Base-by-base conservation (phyloP, 2,888 invertebrate species). In the Diadegma fenestrale region DNA sequence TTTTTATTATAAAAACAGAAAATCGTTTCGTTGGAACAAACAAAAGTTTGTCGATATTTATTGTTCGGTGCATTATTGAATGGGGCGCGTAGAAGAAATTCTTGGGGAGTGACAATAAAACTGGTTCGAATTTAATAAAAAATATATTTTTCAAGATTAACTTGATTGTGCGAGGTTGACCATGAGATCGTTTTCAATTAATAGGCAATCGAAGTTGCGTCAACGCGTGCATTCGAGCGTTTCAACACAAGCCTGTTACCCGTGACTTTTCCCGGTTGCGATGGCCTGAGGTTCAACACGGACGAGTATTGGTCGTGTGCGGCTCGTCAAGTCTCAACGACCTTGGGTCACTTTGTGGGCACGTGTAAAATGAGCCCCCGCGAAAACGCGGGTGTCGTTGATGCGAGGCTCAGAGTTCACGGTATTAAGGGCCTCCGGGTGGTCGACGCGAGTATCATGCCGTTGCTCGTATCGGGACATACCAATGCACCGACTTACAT, bases 241-340 rank as follows among this genome's bases (percentile, higher is more conserved):
- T 94, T 95, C 87, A 95, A 95, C 77, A 93, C 95, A 0, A 94
- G 93, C 0, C 93, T 96, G 33, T 94, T 95, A 85, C 91, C 94
- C 0, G 94, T 95, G 0, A 95, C 96, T 0, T 96, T 96, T 92
- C 96, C 96, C 0, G 96, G 96, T 58, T 98, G 97, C 90, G 95
- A 96, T 88, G 92, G 95, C 69, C 90, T 95, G 6, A 64, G 88
- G 6, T 97, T 97, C 91, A 95, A 95, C 82, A 96, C 96, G 2
- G 96, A 97, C 88, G 93, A 94, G 14, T 97, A 97, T 91, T 97
- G 97, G 97, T 95, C 95, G 73, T 98, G 97, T 90, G 96, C 96
- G 63, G 95, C 97, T 30, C 95, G 96, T 87, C 95, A 96, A 86
- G 95, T 96, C 22, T 96, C 96, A 7, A 96, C 96, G 78, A 97